A percentile compares a stretch with the other conserved stretches of the same genome.
These are phyloP conservation scores for Autographa gamma DNA, from an alignment of 2,888 invertebrate species.

Conservation along the genomic window DNA sequence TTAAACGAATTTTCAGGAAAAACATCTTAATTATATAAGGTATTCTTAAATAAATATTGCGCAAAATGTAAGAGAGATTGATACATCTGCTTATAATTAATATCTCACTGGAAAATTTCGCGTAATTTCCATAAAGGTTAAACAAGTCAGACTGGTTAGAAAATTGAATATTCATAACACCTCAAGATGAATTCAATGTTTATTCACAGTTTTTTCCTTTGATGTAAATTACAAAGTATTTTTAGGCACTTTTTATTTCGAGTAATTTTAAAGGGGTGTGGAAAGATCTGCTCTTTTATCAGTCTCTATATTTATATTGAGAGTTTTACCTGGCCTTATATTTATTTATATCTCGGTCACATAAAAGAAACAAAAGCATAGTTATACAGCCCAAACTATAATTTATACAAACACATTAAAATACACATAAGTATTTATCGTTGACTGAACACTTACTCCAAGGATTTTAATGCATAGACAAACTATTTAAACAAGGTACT, in stretches of 20 bases:
- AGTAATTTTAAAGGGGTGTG: background rate
- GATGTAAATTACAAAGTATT: slow-evolving; percentile 1
- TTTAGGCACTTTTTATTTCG: slow-evolving; percentile 1
- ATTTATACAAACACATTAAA: background rate
- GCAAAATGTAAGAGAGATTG: no score
- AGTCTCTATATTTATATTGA: background rate
- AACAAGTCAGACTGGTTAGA: slow-evolving; percentile 16
- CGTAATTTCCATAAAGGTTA: slow-evolving; percentile 16
- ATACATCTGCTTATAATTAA: no score
- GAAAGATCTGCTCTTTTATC: background rate
- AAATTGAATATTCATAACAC: slow-evolving; percentile 36
- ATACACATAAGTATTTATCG: background rate
- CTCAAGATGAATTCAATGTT: slow-evolving; percentile 12
- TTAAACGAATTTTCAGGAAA: background rate
- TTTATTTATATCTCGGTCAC: background rate
- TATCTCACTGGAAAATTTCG: background rate
- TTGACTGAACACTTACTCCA: background rate
- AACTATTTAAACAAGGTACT: background rate
- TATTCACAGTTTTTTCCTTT: slow-evolving; percentile 6
- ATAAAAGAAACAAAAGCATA: background rate
- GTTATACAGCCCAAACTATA: background rate
- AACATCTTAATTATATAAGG: no score
- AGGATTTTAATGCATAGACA: slow-evolving; percentile 1
- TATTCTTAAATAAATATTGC: no score
- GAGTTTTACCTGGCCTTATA: background rate